These are phyloP conservation scores for Dissostichus mawsoni DNA, from an alignment of 2,113 vertebrate species.

Conservation along the genomic window DNA sequence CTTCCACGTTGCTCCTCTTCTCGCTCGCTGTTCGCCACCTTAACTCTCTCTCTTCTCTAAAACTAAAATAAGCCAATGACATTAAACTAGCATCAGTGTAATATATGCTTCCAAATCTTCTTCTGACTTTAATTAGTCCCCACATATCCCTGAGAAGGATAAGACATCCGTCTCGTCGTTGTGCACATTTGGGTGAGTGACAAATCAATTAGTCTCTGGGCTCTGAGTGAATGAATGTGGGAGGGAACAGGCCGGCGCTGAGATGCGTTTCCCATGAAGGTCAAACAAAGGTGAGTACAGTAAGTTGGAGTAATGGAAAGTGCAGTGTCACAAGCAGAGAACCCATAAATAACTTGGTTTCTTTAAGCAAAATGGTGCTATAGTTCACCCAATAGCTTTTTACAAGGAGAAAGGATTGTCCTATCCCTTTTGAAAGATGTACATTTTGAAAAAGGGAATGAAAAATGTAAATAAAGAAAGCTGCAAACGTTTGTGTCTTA, in stretches of 20 bases:
- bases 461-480: neutral
- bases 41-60: slow-evolving; percentile 4
- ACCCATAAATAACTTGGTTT: neutral
- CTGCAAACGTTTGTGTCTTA: neutral
- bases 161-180: slow-evolving; percentile 32
- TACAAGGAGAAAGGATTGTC: neutral
- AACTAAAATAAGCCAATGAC: slow-evolving; percentile 62
- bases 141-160: slow-evolving; percentile 32
- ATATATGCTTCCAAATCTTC: slow-evolving; percentile 36
- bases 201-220: slow-evolving; percentile 33
- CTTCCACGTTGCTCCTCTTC: neutral
- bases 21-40: slow-evolving; percentile 1
- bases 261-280: slow-evolving; percentile 23
- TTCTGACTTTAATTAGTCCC: slow-evolving; percentile 49
- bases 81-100: slow-evolving; percentile 50
- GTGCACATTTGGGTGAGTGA: slow-evolving; percentile 28
- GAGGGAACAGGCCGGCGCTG: slow-evolving; percentile 10
- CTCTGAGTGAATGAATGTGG: slow-evolving; percentile 27
- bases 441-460: too few relatives aligned
- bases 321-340: neutral
- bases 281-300: slow-evolving; percentile 30
- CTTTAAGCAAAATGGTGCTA: neutral
- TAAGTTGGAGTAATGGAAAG: slow-evolving; percentile 3
- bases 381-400: neutral
- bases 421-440: neutral